These are phyloP conservation scores for Hemaris fuciformis DNA, from an alignment of 2,888 invertebrate species.

Conservation along the genomic window DNA sequence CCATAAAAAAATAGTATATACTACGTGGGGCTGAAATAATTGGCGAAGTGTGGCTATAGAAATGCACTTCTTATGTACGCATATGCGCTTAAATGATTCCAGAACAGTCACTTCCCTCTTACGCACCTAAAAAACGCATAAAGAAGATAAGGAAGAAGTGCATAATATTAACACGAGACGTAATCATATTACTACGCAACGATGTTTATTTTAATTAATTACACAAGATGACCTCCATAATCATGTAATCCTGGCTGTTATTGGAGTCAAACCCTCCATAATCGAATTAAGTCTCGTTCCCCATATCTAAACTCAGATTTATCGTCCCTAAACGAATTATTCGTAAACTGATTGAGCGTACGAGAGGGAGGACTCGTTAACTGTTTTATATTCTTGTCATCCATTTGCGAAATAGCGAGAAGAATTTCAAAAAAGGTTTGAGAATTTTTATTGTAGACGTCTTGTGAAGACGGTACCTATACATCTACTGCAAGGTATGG, in stretches of 20 bases:
- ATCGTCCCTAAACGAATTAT: constrained; percentile 76
- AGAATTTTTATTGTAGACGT: background rate
- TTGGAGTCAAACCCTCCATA: constrained; percentile 53
- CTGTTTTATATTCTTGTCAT: constrained; percentile 60
- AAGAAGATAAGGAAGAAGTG: background rate
- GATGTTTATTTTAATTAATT: constrained; percentile 43
- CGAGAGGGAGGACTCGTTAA: constrained; percentile 49
- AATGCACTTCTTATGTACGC: no score
- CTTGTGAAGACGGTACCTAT: background rate
- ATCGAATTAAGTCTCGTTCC: constrained; percentile 63
- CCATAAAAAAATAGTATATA: no score
- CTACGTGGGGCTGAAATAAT: no score
- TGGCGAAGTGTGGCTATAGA: no score
- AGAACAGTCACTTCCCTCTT: no score
- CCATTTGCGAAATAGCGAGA: background rate
- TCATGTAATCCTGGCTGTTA: constrained; percentile 58
- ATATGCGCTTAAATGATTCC: no score
- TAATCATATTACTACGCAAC: background rate
- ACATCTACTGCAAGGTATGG: background rate
- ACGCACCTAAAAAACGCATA: no score
- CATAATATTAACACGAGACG: background rate
- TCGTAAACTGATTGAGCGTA: constrained; percentile 63
- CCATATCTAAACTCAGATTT: constrained; percentile 72
- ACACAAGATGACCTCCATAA: constrained; percentile 62
- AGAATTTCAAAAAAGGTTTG: constrained; percentile 27